phyloP scores from a whole-genome alignment of 2,113 vertebrate species.

The Nannospalax galili region DNA sequence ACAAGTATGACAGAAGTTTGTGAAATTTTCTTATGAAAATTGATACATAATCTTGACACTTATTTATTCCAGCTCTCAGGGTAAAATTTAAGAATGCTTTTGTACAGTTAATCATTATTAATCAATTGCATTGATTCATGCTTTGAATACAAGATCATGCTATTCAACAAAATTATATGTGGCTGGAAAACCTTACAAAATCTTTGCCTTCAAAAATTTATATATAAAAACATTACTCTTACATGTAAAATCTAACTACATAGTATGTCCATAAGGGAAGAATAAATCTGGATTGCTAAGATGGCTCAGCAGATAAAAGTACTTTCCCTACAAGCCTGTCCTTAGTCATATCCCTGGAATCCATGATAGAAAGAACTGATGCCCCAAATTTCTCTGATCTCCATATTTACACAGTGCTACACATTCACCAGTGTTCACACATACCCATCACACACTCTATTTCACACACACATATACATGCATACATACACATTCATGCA shows the following conservation, averaged over 20 bases:
- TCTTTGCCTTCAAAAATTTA: conserved; percentile 38
- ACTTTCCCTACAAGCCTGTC: not conserved
- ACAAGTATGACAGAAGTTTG: not conserved
- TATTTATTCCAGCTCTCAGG: not conserved
- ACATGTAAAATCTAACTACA: not conserved
- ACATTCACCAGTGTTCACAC: no score
- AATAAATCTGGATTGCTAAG: not conserved
- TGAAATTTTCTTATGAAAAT: conserved; percentile 23
- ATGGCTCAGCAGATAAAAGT: not conserved
- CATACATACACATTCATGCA: no score
- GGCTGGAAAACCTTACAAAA: not conserved
- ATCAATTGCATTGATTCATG: conserved; percentile 38
- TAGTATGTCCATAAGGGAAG: not conserved
- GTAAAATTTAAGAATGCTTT: conserved; percentile 46
- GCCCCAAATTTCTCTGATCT: not conserved
- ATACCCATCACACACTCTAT: no score
- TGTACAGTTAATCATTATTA: conserved; percentile 13
- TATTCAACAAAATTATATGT: conserved; percentile 8
- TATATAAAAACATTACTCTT: conserved; percentile 25
- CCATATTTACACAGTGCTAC: not conserved
- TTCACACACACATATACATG: no score
- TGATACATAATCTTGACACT: conserved; percentile 4
- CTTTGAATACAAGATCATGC: conserved; percentile 50
- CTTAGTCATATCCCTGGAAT: not conserved
- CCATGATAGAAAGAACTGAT: not conserved